Evolutionary conservation across 2,797 vertebrate species (phyloP), one percentile per base, ranked within the genome.

Genomic region (Paramormyrops hopkinsi): DNA sequence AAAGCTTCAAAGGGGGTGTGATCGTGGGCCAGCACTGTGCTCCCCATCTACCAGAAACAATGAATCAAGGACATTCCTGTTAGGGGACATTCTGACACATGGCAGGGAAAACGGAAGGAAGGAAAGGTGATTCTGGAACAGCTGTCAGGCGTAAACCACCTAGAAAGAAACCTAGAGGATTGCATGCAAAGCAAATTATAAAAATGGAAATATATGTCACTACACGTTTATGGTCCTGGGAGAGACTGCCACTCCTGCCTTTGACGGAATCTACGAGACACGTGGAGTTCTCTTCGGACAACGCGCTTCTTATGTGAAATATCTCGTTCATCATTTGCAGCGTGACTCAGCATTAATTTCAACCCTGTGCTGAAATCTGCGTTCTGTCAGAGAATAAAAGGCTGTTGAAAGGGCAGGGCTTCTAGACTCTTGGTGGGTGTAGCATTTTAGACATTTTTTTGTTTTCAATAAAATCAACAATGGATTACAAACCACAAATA

Each of bases 91-190:
- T 65, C 14, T 44, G 51, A 86, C 48, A 9, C 48, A 54, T 86
- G 51, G 25, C 50, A 56, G 85, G 25, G 19, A 65, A 46, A 65
- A 22, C 0, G n/a, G 22, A 82, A 22, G 17, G 37, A 88, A 14
- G 50, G 41, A 69, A 29, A 46, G 29, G 59, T 17, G 33, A 59
- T 44, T 56, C 29, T 33, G 29, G 86, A 56, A 22, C 53, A 37
- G 51, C 86, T 37, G 86, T 59, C 33, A 79, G 86, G 44, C 4
- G 85, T 56, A 48, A 53, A 62, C 79, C n/a, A 88, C 86, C 89
- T 89, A 69, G 3, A 88, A 88, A 89, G 56, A 3, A 89, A 33
- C 25, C 84, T 41, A 3, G 41, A 53, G 46, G 19, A 59, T 1
- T 56, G 50, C 65, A 89, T 89, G 65, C 84, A 89, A 76, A 56